Percentiles rank a stretch among this genome's conserved stretches.
phyloP scores from a whole-genome alignment of 2,113 vertebrate species.

The Prolemur simus region DNA sequence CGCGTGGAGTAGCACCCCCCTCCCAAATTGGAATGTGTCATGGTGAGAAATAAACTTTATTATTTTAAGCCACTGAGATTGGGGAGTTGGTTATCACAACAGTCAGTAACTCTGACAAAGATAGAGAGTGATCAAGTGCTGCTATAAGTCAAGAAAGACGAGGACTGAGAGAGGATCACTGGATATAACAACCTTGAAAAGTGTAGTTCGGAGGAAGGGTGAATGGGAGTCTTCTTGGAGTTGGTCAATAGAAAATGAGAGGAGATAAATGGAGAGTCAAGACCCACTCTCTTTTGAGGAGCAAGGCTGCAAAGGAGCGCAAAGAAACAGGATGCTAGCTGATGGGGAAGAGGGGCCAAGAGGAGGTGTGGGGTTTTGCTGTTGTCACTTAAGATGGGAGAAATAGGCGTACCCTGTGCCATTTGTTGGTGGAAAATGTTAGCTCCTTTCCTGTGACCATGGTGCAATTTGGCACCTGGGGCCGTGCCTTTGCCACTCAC shows the following conservation, averaged over 20 bases:
- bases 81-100: background rate
- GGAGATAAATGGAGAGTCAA: background rate
- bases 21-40: background rate
- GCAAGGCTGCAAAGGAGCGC: background rate
- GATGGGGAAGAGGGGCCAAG: background rate
- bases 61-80: background rate
- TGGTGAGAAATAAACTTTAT: background rate
- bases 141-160: background rate
- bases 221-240: background rate
- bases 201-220: background rate
- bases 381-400: background rate
- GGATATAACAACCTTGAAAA: background rate
- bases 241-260: background rate
- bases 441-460: conserved; percentile 18
- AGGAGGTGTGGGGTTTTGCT: background rate
- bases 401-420: background rate
- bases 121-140: background rate
- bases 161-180: background rate
- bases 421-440: background rate
- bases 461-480: conserved; percentile 15
- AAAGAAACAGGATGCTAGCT: background rate
- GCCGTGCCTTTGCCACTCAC: conserved; percentile 12
- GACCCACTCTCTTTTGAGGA: background rate
- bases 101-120: background rate
- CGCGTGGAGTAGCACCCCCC: background rate